phyloP scores from a whole-genome alignment of 2,797 vertebrate genomes.

The Platalea minor region DNA sequence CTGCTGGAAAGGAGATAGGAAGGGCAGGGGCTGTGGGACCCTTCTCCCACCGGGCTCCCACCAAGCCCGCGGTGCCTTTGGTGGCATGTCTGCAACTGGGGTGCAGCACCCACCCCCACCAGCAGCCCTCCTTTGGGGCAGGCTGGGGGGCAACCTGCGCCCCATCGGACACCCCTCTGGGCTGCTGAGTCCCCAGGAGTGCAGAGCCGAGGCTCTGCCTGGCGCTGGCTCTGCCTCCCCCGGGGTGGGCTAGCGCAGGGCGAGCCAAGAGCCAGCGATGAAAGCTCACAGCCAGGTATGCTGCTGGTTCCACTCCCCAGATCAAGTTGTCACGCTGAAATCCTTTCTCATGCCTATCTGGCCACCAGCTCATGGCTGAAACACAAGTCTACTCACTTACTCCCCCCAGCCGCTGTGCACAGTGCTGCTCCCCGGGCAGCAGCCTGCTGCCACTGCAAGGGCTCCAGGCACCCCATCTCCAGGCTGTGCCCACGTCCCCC shows the following conservation, averaged over 20 bases:
- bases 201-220: background rate
- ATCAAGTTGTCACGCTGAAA: background rate
- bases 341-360: accelerated
- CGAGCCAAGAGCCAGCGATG: accelerated
- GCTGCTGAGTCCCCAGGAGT: background rate
- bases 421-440: background rate
- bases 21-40: background rate
- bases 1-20: background rate
- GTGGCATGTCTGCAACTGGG: accelerated
- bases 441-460: background rate
- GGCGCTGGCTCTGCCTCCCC: no score
- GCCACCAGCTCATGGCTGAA: background rate
- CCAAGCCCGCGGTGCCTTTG: accelerated
- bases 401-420: accelerated
- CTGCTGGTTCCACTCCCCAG: background rate
- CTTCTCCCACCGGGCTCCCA: background rate
- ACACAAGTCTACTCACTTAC: no score
- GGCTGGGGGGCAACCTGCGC: accelerated
- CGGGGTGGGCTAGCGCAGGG: accelerated
- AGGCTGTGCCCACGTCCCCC: accelerated
- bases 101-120: background rate
- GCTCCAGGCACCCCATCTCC: no score
- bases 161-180: accelerated
- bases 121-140: background rate
- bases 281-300: background rate